Base-by-base conservation (phyloP, 2,797 vertebrate genomes). In the Cuculus canorus region DNA sequence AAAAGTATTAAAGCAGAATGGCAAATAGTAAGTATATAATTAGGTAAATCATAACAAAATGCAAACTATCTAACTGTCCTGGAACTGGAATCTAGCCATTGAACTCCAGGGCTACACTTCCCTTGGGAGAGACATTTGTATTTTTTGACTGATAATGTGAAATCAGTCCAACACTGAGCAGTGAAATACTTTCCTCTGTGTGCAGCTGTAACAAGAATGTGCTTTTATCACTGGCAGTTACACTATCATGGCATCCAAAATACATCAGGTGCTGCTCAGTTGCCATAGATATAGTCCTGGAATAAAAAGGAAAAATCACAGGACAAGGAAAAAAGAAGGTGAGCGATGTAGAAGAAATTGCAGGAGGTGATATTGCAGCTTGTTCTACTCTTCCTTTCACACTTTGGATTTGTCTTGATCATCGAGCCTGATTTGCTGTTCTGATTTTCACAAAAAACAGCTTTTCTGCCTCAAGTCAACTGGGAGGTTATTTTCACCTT, bases 191-290 rank as follows among this genome's bases (percentile, higher is more conserved):
- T 93, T 70, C 66, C 32, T 84, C 10, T 73, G 25, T 70, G 59
- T 92, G 35, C 83, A 82, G 50, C 48, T 75, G 57, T 69, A 82
- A 71, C 0, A 9, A 68, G 45, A 80, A 88, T 41, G n/a, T 77
- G 50, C 68, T 92, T 92, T 93, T 96, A 64, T 76, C 68, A 22
- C 60, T 59, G 52, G 27, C 69, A 88, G 75, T 92, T 92, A 43
- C 53, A 39, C 45, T 71, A 5, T 28, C 43, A 13, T 39, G 65
- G 68, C 43, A 75, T 73, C 53, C 70, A 77, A 81, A 87, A 90
- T 87, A 60, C 47, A 68, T 82, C 60, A 88, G 57, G 52, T 43
- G 12, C 56, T 68, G 11, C 69, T 88, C 25, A 18, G 32, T 71
- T 63, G 39, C 70, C 87, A 71, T 52, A 94, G 86, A 52, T 57